Conservation (phyloP, 2,797 vertebrate genomes). For the Chelidonichthys spinosus region DNA sequence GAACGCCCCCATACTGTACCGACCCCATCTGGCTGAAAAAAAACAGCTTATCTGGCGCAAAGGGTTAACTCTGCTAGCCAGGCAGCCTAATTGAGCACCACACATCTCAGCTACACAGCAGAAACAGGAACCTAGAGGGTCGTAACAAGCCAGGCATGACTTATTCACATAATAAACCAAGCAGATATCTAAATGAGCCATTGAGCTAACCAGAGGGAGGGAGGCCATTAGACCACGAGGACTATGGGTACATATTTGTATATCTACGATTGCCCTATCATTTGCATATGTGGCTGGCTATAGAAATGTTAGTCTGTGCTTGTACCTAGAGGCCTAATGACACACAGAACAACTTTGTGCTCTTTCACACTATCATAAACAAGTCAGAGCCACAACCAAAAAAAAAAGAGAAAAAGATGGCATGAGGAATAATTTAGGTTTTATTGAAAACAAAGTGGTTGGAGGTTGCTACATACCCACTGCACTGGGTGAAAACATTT, state of each 20-base stretch:
- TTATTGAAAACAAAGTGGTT: constrained; percentile 4
- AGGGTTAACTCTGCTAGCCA: constrained; percentile 79
- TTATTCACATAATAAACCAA: constrained; percentile 85
- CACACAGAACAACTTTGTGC: constrained; percentile 54
- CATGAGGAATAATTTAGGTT: constrained; percentile 9
- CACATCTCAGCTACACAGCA: constrained; percentile 82
- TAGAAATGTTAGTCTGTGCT: constrained; percentile 55
- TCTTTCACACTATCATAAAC: constrained; percentile 56
- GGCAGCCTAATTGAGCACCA: constrained; percentile 82
- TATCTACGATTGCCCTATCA: constrained; percentile 83
- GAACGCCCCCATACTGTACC: constrained; percentile 63
- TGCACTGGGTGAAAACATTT: not conserved
- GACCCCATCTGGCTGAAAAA: constrained; percentile 59
- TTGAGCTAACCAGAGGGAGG: constrained; percentile 78
- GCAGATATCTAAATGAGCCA: constrained; percentile 86
- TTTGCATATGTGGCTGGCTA: constrained; percentile 78
- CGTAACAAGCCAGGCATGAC: constrained; percentile 83
- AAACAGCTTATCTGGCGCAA: constrained; percentile 71
- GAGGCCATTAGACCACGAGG: constrained; percentile 78
- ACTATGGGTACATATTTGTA: constrained; percentile 85
- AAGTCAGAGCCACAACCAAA: constrained; percentile 37
- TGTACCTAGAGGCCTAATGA: constrained; percentile 52
- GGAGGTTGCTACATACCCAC: constrained; percentile 9
- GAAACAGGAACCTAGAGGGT: constrained; percentile 83
- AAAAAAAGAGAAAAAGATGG: constrained; percentile 12